A percentile compares a stretch with the other conserved stretches of the same genome.
These are phyloP conservation scores for Orthonevra nobilis DNA, from an alignment of 2,888 invertebrate species.

Conservation along the genomic window DNA sequence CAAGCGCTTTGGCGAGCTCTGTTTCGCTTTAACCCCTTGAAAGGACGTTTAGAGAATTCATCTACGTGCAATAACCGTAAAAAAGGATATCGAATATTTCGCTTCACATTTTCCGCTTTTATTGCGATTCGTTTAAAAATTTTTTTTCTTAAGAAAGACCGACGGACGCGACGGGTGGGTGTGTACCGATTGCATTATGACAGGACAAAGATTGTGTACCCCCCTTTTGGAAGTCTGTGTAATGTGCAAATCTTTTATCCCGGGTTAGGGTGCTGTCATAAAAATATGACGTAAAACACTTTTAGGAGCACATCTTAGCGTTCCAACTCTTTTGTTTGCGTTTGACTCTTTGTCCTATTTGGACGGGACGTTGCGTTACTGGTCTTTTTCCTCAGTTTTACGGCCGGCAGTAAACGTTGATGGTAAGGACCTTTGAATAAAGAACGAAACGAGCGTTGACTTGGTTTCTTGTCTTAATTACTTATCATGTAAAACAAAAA, in stretches of 20 bases:
- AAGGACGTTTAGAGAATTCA: conserved; percentile 58
- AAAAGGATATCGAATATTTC: conserved; percentile 51
- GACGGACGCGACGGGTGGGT: too few species aligned
- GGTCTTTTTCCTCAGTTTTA: conserved; percentile 1
- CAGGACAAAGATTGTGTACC: conserved; percentile 13
- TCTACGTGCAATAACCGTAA: conserved; percentile 54
- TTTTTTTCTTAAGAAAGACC: too few species aligned
- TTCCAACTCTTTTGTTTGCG: conserved; percentile 20
- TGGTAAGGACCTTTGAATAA: conserved; percentile 17
- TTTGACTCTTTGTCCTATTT: conserved; percentile 5
- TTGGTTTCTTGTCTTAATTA: conserved; percentile 43
- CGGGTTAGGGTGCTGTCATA: conserved; percentile 22
- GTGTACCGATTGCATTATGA: conserved; percentile 34
- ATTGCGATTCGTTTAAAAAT: conserved; percentile 54
- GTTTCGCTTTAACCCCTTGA: conserved; percentile 34
- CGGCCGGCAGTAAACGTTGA: conserved; percentile 17
- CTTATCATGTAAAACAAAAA: conserved; percentile 37
- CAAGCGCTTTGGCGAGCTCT: conserved; percentile 27
- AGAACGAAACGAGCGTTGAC: background rate
- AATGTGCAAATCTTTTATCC: conserved; percentile 40
- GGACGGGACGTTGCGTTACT: background rate
- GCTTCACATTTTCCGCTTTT: conserved; percentile 26
- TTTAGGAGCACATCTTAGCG: conserved; percentile 16
- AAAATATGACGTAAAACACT: conserved; percentile 49
- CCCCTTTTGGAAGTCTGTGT: conserved; percentile 1